phyloP scores from a whole-genome alignment of 2,797 vertebrate species.

The Bovichtus diacanthus region DNA sequence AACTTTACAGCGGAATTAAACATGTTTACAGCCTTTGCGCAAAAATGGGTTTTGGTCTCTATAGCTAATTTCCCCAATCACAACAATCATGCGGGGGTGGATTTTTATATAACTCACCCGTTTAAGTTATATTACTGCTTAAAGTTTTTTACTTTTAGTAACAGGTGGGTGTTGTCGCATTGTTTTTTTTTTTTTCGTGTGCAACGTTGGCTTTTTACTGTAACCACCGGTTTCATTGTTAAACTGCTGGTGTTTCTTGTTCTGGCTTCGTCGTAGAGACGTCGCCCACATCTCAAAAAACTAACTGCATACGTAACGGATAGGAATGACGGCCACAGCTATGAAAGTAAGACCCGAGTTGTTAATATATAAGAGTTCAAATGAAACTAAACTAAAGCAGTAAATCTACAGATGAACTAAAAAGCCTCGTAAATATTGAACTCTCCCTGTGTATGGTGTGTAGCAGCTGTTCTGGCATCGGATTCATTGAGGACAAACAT shows the following conservation, averaged over 20 bases:
- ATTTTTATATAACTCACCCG: no score
- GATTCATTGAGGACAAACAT: conserved; percentile 16
- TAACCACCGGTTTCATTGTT: neutral
- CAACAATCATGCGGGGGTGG: no score
- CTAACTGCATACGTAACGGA: neutral
- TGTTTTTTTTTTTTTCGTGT: no score
- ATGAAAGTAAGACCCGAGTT: neutral
- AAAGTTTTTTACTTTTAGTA: no score
- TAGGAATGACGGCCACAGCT: neutral
- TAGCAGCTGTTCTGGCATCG: conserved; percentile 21
- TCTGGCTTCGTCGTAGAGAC: neutral
- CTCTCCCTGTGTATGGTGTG: neutral
- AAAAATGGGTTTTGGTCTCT: no score
- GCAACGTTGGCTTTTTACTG: no score
- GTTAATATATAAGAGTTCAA: neutral
- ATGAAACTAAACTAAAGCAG: neutral
- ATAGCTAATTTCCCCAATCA: no score
- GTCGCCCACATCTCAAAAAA: neutral
- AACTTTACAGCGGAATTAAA: no score
- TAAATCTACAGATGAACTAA: neutral
- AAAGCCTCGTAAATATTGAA: conserved; percentile 3
- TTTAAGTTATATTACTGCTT: no score
- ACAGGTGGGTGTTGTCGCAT: no score
- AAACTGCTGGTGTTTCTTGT: neutral
- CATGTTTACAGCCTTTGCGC: no score